Evolutionary conservation across 2,113 vertebrate genomes (phyloP).

Genomic region (Callopanchax toddi): DNA sequence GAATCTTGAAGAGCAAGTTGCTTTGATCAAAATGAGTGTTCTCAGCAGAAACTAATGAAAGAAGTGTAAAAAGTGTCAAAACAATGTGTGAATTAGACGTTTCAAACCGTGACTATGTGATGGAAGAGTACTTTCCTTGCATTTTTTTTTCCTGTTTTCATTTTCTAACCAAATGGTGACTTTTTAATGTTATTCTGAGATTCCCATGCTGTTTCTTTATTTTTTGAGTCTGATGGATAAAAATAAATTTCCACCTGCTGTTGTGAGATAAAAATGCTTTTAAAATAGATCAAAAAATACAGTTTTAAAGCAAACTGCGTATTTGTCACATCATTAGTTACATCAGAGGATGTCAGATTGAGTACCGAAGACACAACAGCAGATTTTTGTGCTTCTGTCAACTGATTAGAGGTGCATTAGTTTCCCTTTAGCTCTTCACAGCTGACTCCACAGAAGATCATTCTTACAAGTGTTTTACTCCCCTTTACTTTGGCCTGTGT

Average conservation of each 20-base stretch:
- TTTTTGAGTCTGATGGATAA: constrained; percentile 23
- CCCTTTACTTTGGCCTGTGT: constrained; percentile 47
- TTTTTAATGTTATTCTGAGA: constrained; percentile 34
- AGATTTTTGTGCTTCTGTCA: no score
- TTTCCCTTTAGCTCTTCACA: constrained; percentile 9
- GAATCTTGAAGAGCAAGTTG: constrained; percentile 58
- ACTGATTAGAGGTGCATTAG: not conserved
- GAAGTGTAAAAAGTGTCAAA: constrained; percentile 67
- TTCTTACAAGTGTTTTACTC: constrained; percentile 15
- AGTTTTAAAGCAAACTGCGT: not conserved
- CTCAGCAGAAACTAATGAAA: constrained; percentile 47
- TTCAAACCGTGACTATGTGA: constrained; percentile 70
- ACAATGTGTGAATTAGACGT: constrained; percentile 64
- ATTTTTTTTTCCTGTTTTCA: constrained; percentile 52
- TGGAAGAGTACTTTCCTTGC: constrained; percentile 58
- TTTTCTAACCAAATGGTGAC: constrained; percentile 51
- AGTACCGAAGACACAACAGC: constrained; percentile 12
- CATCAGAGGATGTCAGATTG: not conserved
- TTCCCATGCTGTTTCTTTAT: constrained; percentile 45
- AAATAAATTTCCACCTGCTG: constrained; percentile 32
- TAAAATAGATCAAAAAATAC: not conserved
- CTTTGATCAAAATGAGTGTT: constrained; percentile 66
- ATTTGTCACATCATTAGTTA: constrained; percentile 12
- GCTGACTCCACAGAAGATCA: constrained; percentile 19
- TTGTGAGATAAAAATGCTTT: not conserved